phyloP scores from a whole-genome alignment of 2,888 invertebrate genomes.

The Erebia ligea region DNA sequence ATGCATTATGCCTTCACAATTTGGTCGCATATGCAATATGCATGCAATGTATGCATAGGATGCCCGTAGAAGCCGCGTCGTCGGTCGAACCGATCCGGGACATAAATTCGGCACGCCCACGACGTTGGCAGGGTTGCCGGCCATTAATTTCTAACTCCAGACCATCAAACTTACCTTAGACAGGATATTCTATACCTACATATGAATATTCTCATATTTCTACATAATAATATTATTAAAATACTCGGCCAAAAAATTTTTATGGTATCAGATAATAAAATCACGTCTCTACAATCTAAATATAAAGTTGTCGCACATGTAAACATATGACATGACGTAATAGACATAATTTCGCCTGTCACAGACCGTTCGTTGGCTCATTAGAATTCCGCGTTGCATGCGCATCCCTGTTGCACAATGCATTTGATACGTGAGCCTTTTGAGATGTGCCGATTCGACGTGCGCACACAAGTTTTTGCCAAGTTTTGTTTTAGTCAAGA shows the following conservation, averaged over 20 bases:
- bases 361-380: conserved; percentile 38
- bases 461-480: conserved; percentile 23
- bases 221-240: too few relatives aligned
- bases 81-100: conserved; percentile 48
- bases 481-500: not conserved
- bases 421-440: conserved; percentile 58
- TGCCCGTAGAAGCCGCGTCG: conserved; percentile 41
- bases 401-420: conserved; percentile 58
- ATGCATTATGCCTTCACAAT: conserved; percentile 43
- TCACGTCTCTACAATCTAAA: not conserved
- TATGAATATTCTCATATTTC: too few relatives aligned
- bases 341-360: conserved; percentile 35
- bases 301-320: conserved; percentile 8
- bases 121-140: conserved; percentile 40
- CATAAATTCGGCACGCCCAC: conserved; percentile 56
- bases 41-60: conserved; percentile 33
- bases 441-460: conserved; percentile 59
- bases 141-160: conserved; percentile 5
- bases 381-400: conserved; percentile 51
- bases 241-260: not conserved
- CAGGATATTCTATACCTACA: too few relatives aligned
- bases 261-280: not conserved
- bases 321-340: conserved; percentile 28
- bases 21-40: conserved; percentile 30
- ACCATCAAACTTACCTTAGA: too few relatives aligned